Evolutionary conservation across 2,113 vertebrate species (phyloP).

Genomic region (Mola mola): DNA sequence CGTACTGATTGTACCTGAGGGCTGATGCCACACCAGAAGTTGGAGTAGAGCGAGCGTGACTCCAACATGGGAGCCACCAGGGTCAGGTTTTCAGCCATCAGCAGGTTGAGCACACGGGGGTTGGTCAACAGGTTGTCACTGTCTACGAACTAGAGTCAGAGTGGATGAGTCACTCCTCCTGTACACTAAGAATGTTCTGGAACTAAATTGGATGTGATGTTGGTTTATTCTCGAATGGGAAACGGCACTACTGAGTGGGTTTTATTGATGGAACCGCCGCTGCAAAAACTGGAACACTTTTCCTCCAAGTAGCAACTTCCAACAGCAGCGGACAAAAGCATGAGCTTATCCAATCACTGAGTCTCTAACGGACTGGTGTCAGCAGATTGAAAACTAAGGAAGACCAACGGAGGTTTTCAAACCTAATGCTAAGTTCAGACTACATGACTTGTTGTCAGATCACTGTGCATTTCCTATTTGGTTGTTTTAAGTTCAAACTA

Average conservation of each 20-base stretch:
- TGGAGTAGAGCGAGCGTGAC: conserved; percentile 94
- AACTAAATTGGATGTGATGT: neutral
- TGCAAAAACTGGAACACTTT: neutral
- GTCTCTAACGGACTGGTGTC: no score
- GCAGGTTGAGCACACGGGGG: conserved; percentile 85
- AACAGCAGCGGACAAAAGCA: no score
- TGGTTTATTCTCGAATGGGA: no score
- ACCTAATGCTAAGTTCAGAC: no score
- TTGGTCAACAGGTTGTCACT: conserved; percentile 96
- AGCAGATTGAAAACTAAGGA: no score
- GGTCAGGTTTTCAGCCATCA: conserved; percentile 95
- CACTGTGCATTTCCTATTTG: no score
- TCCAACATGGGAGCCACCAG: conserved; percentile 95
- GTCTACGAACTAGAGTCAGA: conserved; percentile 86
- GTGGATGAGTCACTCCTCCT: neutral
- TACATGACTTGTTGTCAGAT: no score
- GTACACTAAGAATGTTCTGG: neutral
- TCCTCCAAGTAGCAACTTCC: no score
- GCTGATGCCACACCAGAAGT: conserved; percentile 98
- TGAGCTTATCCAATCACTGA: no score
- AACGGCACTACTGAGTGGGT: no score
- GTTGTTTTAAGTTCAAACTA: no score
- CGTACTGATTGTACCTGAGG: conserved; percentile 84
- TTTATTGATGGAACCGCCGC: neutral
- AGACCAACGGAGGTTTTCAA: no score